Conservation (phyloP, 2,113 vertebrate genomes). For the Oncorhynchus tshawytscha region DNA sequence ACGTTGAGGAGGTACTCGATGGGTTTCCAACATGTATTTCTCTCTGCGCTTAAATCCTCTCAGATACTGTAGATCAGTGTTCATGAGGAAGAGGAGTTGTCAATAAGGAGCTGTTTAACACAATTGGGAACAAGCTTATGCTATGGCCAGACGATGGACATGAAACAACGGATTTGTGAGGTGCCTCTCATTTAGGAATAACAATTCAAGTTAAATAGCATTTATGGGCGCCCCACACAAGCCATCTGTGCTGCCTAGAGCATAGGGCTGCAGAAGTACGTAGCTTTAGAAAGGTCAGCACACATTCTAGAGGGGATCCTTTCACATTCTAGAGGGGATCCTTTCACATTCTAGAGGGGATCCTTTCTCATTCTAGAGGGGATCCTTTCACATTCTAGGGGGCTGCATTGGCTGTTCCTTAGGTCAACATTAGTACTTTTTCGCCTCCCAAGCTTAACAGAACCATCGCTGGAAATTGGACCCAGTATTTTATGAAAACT, state of each 20-base stretch:
- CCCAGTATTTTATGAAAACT: conserved; percentile 61
- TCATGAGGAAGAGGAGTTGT: neutral
- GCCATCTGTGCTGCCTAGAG: conserved; percentile 33
- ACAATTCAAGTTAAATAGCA: conserved; percentile 36
- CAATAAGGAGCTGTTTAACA: neutral
- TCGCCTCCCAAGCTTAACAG: neutral
- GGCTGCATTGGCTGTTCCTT: conserved; percentile 46
- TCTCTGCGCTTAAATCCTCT: neutral
- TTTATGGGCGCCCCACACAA: conserved; percentile 51
- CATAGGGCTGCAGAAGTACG: conserved; percentile 9
- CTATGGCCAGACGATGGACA: conserved; percentile 16
- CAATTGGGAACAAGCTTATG: neutral
- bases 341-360: conserved; percentile 10
- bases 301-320: conserved; percentile 59
- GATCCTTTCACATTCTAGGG: conserved; percentile 60
- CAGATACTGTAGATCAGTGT: neutral
- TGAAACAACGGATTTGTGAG: conserved; percentile 20
- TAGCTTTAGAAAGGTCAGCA: conserved; percentile 28
- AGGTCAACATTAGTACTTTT: conserved; percentile 49
- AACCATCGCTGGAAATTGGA: conserved; percentile 54
- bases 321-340: conserved; percentile 46
- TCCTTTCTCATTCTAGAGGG: conserved; percentile 58
- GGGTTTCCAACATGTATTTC: neutral
- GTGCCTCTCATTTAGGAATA: conserved; percentile 19
- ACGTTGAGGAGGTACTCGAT: no score